Conservation (phyloP, 2,113 vertebrate genomes). For the Vulpes vulpes region DNA sequence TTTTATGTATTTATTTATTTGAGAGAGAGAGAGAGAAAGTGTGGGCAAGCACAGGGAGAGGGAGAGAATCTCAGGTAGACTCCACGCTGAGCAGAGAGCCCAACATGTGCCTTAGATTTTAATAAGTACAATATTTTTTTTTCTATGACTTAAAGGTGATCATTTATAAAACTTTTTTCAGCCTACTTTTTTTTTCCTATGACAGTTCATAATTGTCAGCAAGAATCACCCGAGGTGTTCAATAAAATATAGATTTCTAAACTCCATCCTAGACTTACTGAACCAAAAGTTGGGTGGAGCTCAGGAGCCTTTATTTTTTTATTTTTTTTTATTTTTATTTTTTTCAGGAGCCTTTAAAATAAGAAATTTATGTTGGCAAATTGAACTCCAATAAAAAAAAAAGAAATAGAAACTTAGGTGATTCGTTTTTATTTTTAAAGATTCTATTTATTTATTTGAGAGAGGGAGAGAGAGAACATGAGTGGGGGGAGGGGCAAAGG, state of each 20-base stretch:
- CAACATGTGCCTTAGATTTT: background rate
- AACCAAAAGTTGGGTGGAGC: background rate
- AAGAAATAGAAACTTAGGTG: background rate
- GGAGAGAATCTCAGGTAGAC: too few relatives aligned
- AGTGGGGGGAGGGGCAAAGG: too few relatives aligned
- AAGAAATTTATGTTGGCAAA: background rate
- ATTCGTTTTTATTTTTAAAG: too few relatives aligned
- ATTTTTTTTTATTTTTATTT: too few relatives aligned
- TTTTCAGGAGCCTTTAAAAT: background rate
- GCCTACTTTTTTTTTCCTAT: background rate
- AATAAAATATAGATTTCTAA: background rate
- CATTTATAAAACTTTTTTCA: background rate
- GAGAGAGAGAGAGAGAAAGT: too few relatives aligned
- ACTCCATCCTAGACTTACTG: background rate
- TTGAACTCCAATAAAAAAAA: background rate
- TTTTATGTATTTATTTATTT: too few relatives aligned
- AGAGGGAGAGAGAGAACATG: too few relatives aligned
- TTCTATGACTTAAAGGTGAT: background rate
- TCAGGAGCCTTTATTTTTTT: background rate
- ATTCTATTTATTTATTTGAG: too few relatives aligned
- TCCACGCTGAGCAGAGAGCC: too few relatives aligned
- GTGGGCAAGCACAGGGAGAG: too few relatives aligned
- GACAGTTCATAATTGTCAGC: background rate
- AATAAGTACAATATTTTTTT: background rate
- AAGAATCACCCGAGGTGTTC: background rate